Evolutionary conservation across 1,140 invertebrate species (phyloP), one percentile per base, ranked within the genome.

Genomic region (Arctopsyche grandis): DNA sequence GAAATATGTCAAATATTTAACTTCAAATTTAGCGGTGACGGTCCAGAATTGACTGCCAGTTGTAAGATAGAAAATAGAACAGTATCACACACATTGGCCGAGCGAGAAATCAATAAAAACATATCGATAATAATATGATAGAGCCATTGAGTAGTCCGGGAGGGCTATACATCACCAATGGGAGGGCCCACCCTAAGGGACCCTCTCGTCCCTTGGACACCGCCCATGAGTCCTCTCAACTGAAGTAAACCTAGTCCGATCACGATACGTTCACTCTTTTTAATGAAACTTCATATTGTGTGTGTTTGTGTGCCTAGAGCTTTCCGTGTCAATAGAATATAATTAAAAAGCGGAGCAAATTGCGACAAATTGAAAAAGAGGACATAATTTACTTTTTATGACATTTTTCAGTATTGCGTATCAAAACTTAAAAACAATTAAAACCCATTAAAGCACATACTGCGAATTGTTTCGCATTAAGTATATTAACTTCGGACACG

Each of bases 101-200:
- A 43, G 38, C 9, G 5, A 16, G 73, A 75, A 75, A 75, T 75
- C 73, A 75, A 75, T 75, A 75, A 75, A 58, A 48, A 10, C 73
- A 75, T 78, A 80, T 80, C 79, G 77, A 80, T 80, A 80, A 78
- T 80, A 80, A 78, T 73, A 74, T 75, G 73, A 75, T 44, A 48
- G 70, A 78, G 79, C 69, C 75, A 80, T 80, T 74, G 75, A 78
- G 60, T 69, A 29, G 76, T 75, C 73, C 9, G 19, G 73, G 21
- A 74, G 69, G 75, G 75, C 70, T 26, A 80, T 80, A 80, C 76
- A 80, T 80, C 79, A 80, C 79, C 26, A 38, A 44, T 43, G 58
- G 69, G 75, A 46, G 78, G 48, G 63, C 10, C 63, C 24, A 9
- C 26, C 46, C 14, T 24, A 14, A 7, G 43, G 16, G 19, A 44